Percentiles rank a stretch among this genome's conserved stretches.
Conservation (phyloP, 2,113 vertebrate species). For the Serilophus lunatus region DNA sequence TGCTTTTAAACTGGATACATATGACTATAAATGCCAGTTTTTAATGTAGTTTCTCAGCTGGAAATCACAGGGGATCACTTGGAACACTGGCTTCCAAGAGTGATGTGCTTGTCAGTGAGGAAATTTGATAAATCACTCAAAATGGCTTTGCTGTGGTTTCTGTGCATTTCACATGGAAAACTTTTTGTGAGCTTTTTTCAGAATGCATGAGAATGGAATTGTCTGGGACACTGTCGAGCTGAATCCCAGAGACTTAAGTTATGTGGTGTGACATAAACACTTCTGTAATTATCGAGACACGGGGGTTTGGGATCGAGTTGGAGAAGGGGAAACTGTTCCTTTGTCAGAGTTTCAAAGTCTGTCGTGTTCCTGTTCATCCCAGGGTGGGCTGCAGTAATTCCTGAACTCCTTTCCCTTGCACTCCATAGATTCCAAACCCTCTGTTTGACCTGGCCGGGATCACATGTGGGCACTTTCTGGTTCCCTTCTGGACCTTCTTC, state of each 20-base stretch:
- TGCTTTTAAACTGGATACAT: slow-evolving; percentile 30
- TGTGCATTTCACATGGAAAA: slow-evolving; percentile 57
- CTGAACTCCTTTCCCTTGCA: not conserved
- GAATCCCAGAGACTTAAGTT: slow-evolving; percentile 33
- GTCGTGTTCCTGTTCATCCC: not conserved
- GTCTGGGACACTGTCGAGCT: slow-evolving; percentile 60
- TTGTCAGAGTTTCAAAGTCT: not conserved
- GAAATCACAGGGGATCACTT: slow-evolving; percentile 15
- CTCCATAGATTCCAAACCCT: slow-evolving; percentile 84
- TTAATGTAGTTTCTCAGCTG: slow-evolving; percentile 20
- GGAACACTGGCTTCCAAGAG: slow-evolving; percentile 10
- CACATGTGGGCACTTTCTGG: slow-evolving; percentile 87
- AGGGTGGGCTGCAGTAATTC: not conserved
- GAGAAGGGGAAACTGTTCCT: not conserved
- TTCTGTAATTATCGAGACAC: not conserved
- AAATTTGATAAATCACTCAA: slow-evolving; percentile 46
- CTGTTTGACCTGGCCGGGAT: slow-evolving; percentile 96
- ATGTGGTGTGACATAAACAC: not conserved
- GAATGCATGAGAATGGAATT: slow-evolving; percentile 61
- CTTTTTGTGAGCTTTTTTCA: slow-evolving; percentile 13
- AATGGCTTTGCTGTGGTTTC: slow-evolving; percentile 66
- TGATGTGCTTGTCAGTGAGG: slow-evolving; percentile 45
- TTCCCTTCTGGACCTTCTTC: slow-evolving; percentile 97
- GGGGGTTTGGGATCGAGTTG: not conserved
- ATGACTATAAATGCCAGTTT: slow-evolving; percentile 26